phyloP scores from a whole-genome alignment of 35 echinoderm and acorn worm species.

The Nesometra sesokonis region DNA sequence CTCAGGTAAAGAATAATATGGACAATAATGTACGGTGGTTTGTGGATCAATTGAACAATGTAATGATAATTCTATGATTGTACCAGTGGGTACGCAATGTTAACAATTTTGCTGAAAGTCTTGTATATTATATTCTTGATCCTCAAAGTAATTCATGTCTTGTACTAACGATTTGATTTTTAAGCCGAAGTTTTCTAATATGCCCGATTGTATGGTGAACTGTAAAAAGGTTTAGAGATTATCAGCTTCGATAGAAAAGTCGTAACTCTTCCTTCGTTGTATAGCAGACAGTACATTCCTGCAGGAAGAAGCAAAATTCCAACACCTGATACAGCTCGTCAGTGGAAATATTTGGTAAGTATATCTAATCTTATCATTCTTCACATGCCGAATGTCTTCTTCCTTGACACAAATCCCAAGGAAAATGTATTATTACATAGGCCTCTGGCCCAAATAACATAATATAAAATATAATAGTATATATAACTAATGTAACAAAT shows the following conservation, averaged over 20 bases:
- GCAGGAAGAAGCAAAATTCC: slow-evolving; percentile 11
- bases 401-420: too few species aligned
- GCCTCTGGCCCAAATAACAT: too few species aligned
- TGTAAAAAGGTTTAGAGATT: slow-evolving; percentile 8
- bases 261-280: background rate
- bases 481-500: too few species aligned
- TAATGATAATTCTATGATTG: slow-evolving; percentile 24
- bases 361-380: slow-evolving; percentile 3
- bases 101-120: background rate
- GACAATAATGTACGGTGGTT: background rate
- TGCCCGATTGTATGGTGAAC: background rate
- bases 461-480: too few species aligned
- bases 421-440: too few species aligned
- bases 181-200: background rate
- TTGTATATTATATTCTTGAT: slow-evolving; percentile 24
- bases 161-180: background rate
- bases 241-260: background rate
- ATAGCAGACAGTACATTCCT: background rate
- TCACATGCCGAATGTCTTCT: background rate
- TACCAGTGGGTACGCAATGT: slow-evolving; percentile 4
- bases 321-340: background rate
- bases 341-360: background rate
- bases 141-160: slow-evolving; percentile 7
- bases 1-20: background rate
- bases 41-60: background rate